phyloP scores from a whole-genome alignment of 2,797 vertebrate genomes.

The Chromobotia macracanthus region DNA sequence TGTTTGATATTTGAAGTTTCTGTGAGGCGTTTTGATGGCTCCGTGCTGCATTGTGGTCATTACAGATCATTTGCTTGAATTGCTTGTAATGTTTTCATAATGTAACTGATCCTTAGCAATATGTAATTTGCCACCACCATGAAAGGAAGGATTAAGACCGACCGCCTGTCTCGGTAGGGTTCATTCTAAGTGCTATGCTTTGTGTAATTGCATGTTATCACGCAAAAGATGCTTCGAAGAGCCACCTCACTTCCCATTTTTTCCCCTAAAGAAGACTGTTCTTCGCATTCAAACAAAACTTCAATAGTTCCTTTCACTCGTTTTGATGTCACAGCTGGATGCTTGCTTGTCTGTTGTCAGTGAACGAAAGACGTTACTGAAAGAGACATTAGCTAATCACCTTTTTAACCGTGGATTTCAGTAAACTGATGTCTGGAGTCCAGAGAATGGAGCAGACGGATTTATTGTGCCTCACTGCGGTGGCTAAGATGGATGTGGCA shows the following conservation, averaged over 20 bases:
- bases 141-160: conserved; percentile 45
- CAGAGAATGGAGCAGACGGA: neutral
- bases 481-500: neutral
- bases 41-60: conserved; percentile 6
- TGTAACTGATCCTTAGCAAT: conserved; percentile 43
- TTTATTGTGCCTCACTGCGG: neutral
- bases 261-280: conserved; percentile 12
- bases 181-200: conserved; percentile 54
- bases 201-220: conserved; percentile 53
- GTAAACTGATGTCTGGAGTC: neutral
- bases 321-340: conserved; percentile 36
- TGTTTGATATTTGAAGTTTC: neutral
- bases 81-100: conserved; percentile 43
- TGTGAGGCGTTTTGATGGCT: neutral
- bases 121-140: conserved; percentile 41
- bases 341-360: conserved; percentile 28
- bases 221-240: conserved; percentile 31
- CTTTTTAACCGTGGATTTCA: neutral
- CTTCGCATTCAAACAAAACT: conserved; percentile 7
- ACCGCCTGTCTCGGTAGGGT: conserved; percentile 44
- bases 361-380: conserved; percentile 11
- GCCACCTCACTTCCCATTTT: conserved; percentile 32
- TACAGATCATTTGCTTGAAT: conserved; percentile 33
- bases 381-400: conserved; percentile 31
- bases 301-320: conserved; percentile 31